These are phyloP conservation scores for Falco concolor DNA, from an alignment of 2,797 vertebrate species.

Conservation along the genomic window DNA sequence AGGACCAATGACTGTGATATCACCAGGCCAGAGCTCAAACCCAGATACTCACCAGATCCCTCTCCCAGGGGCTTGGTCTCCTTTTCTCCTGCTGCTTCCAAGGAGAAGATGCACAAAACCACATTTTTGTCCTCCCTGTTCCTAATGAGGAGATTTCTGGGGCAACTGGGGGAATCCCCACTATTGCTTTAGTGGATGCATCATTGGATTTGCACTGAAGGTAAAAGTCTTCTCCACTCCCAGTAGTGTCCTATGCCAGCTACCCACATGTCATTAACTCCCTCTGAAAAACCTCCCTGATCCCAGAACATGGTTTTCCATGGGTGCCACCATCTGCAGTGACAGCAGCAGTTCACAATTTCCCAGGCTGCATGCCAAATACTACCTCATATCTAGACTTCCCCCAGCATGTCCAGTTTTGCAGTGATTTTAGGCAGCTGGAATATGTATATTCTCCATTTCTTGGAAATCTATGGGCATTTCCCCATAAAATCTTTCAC, in stretches of 20 bases:
- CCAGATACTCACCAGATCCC: not conserved
- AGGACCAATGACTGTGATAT: not conserved
- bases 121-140: not conserved
- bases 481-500: not conserved
- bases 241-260: not conserved
- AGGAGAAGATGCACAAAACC: not conserved
- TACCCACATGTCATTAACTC: not conserved
- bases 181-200: not conserved
- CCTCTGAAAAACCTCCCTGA: not conserved
- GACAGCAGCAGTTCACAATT: not conserved
- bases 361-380: not conserved
- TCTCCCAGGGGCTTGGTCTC: not conserved
- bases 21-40: not conserved
- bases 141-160: not conserved
- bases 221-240: not conserved
- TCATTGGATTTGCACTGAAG: not conserved
- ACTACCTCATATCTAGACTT: not conserved
- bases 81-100: not conserved
- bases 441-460: not conserved
- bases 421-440: not conserved
- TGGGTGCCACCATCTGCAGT: not conserved
- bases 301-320: not conserved
- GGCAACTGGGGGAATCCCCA: not conserved
- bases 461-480: not conserved
- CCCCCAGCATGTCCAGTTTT: not conserved